A percentile compares a stretch with the other conserved stretches of the same genome.
Evolutionary conservation across 2,797 vertebrate genomes (phyloP).

Genomic region (Vultur gryphus): DNA sequence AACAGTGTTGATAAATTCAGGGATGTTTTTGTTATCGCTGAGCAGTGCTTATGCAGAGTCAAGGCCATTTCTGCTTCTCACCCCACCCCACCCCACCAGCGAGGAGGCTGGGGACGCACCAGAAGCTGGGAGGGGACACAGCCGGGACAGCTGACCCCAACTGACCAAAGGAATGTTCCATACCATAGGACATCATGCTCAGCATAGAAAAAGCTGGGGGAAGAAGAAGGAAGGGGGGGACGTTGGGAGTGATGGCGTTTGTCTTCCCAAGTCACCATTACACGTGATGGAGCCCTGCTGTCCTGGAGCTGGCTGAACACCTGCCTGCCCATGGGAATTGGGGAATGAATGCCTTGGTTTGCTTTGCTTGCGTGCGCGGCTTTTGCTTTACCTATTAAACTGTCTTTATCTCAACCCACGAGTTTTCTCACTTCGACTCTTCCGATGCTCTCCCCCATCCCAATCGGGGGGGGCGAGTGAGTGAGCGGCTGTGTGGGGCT

Average conservation of each 20-base stretch:
- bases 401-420: not conserved
- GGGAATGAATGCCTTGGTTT: too few species aligned
- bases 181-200: accelerated
- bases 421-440: not conserved
- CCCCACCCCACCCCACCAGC: not conserved
- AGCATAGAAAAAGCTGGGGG: not conserved
- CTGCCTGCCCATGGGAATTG: too few species aligned
- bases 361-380: too few species aligned
- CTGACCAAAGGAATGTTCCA: too few species aligned
- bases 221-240: too few species aligned
- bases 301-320: too few species aligned
- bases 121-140: accelerated
- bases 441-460: not conserved
- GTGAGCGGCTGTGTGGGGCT: accelerated
- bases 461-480: accelerated
- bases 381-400: not conserved
- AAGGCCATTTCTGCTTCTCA: not conserved
- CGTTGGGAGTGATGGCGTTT: too few species aligned
- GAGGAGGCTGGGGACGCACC: not conserved
- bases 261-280: too few species aligned
- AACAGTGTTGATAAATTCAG: not conserved
- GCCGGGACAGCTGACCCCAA: not conserved
- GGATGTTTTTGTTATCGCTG: accelerated
- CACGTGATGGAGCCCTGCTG: too few species aligned
- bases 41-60: accelerated